Evolutionary conservation across 2,888 invertebrate genomes (phyloP), one percentile per base, ranked within the genome.

Genomic region (Tanypteryx hageni): DNA sequence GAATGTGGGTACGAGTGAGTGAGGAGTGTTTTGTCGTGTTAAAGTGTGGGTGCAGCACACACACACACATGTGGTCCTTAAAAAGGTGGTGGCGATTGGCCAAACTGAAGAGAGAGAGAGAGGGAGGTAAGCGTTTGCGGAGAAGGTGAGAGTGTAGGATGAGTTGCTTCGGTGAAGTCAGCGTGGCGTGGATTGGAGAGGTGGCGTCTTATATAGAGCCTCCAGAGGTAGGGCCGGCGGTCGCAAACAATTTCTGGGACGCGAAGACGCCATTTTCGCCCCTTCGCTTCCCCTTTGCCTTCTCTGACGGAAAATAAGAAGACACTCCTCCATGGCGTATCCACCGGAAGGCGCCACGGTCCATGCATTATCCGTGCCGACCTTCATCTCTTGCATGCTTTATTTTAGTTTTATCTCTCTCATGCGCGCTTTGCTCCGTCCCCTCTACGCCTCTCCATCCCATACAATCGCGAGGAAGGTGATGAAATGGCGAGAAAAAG

Each of bases 241-340:
- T 22, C 18, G 76, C 22, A 76, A 76, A 76, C 27, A 27, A 76
- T 76, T 76, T 27, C 68, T 68, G 68, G 68, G 18, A n/a, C 22
- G 22, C 76, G 44, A 44, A 44, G 44, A 44, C 44, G 44, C 44
- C 44, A 44, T 27, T 76, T 76, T 76, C 76, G 76, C 68, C 31
- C 64, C 89, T 89, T 44, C 89, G 56, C 82, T 82, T 56, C 82
- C 82, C 44, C 57, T 44, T 59, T 89, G 64, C 89, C n/a, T 64
- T 64, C 89, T 68, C 89, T 56, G 18, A 13, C 31, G 89, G 89
- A 89, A 76, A 89, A 68, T 86, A 31, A 59, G 59, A 61, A 86
- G 86, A 59, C 68, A 68, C 22, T 68, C 68, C 18, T 76, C 76
- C 27, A 22, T 11, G 11, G 44, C 44, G 44, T 44, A 5, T 44